These are phyloP conservation scores for Plecturocebus donacophilus DNA, from an alignment of 2,113 vertebrate species.

Conservation along the genomic window DNA sequence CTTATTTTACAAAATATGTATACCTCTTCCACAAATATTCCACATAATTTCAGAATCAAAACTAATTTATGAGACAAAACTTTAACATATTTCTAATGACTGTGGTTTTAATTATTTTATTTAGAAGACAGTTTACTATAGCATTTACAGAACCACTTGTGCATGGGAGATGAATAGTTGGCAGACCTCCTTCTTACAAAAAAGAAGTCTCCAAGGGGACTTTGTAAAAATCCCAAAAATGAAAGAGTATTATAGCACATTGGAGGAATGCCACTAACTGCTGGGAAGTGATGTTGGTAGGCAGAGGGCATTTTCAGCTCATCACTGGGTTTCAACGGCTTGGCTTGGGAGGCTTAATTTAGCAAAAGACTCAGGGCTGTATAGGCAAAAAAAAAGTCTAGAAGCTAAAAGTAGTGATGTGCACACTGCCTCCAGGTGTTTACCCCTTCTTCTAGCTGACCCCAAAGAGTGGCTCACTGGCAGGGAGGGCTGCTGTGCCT, in stretches of 20 bases:
- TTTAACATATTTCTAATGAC: neutral
- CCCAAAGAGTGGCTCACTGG: rapidly evolving
- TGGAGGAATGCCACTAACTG: too few relatives aligned
- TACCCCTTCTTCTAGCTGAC: neutral
- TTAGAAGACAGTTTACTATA: neutral
- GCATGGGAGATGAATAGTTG: neutral
- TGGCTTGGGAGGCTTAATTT: neutral
- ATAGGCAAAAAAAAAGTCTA: neutral
- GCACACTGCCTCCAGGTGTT: neutral
- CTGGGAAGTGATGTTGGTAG: neutral
- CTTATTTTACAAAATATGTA: neutral
- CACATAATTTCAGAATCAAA: neutral
- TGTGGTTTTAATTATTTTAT: neutral
- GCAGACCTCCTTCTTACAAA: neutral
- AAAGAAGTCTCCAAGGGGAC: neutral
- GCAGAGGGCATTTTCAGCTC: neutral
- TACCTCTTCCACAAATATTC: neutral
- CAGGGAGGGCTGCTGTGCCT: neutral
- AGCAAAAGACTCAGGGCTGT: neutral
- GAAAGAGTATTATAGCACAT: neutral
- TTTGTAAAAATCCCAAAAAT: neutral
- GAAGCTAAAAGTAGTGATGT: neutral
- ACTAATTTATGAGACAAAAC: neutral
- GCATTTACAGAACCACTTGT: neutral
- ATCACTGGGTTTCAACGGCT: neutral